Evolutionary conservation across 2,888 invertebrate species (phyloP), one percentile per base, ranked within the genome.

Genomic region (Philopedon plagiatum): DNA sequence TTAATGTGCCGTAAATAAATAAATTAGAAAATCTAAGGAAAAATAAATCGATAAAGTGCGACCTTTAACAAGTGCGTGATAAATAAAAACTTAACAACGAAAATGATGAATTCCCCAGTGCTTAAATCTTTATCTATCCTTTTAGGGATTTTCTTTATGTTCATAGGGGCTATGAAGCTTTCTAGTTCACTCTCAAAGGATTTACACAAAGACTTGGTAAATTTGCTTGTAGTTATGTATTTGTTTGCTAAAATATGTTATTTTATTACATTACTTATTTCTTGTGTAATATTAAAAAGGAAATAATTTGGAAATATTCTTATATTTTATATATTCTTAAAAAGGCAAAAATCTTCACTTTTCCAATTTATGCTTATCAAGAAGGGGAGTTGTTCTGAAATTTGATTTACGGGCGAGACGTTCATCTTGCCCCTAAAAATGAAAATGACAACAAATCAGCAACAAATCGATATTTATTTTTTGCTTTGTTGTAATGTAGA

Each of bases 171-270:
- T 71, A 93, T 98, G 83, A 98, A 98, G 87, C 87, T 98, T 76
- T 94, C 97, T 75, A 96, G 96, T 77, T 91, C 93, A 80, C 91
- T 98, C 78, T 97, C 96, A 81, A 95, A 95, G 88, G 98, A 98
- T 86, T 90, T 98, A 75, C 97, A 98, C 86, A 96, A 95, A 89
- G 97, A 98, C 87, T 90, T 98, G 93, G 97, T 97, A 87, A 92
- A 93, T 29, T 64, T 56, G 60, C 63, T 26, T n/a, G n/a, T n/a
- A n/a, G n/a, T n/a, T n/a, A n/a, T 60, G 13, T 8, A 29, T 21
- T 58, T 76, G 76, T 73, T n/a, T n/a, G n/a, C n/a, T n/a, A n/a
- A n/a, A n/a, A n/a, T n/a, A n/a, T n/a, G n/a, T n/a, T n/a, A n/a
- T n/a, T n/a, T n/a, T n/a, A n/a, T n/a, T n/a, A n/a, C n/a, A n/a